Conservation (phyloP, 2,113 vertebrate species). For the Bos indicus region DNA sequence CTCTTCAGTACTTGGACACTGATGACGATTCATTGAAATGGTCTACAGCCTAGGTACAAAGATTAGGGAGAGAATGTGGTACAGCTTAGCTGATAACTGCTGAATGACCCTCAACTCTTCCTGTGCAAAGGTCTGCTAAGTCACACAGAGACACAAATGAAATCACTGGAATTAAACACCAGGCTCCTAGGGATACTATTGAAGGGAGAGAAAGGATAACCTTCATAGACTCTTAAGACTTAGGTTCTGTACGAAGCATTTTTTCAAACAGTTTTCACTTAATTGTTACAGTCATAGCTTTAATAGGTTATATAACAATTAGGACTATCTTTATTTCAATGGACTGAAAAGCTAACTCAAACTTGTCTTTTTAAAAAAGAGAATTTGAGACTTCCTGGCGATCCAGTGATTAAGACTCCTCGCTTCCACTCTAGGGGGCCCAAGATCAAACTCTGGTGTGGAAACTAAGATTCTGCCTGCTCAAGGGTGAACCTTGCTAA, state of each 20-base stretch:
- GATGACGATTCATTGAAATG: neutral
- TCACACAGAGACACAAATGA: neutral
- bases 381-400: neutral
- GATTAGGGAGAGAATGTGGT: neutral
- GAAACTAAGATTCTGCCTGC: neutral
- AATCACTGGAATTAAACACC: neutral
- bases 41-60: neutral
- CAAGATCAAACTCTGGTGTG: neutral
- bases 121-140: neutral
- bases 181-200: neutral
- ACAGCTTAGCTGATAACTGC: neutral
- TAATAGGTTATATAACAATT: neutral
- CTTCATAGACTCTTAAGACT: neutral
- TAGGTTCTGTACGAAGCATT: neutral
- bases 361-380: neutral
- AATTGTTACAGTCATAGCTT: neutral
- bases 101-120: neutral
- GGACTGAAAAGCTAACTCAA: neutral
- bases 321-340: neutral
- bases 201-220: neutral
- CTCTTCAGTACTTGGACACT: neutral
- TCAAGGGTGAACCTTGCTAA: neutral
- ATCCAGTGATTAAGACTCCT: neutral
- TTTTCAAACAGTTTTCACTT: conserved; percentile 35
- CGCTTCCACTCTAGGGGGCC: neutral